Conservation (phyloP, 2,113 vertebrate species). For the Scomber japonicus region DNA sequence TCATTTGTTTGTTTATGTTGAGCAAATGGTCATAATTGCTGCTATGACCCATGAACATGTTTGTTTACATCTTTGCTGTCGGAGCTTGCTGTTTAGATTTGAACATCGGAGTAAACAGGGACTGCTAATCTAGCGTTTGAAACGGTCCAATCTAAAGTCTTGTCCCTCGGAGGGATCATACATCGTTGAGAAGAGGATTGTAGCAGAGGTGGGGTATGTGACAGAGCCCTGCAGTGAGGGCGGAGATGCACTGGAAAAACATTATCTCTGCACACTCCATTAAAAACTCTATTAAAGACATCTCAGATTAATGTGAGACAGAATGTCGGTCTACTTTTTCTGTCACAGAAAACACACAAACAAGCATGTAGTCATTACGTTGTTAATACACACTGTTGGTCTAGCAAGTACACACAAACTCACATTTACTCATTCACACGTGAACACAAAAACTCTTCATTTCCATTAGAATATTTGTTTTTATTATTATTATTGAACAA, state of each 20-base stretch:
- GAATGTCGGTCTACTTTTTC: background rate
- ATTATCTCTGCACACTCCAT: constrained; percentile 38
- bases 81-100: constrained; percentile 49
- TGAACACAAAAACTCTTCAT: too few relatives aligned
- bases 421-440: background rate
- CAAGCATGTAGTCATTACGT: background rate
- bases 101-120: constrained; percentile 58
- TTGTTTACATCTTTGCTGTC: constrained; percentile 54
- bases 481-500: too few relatives aligned
- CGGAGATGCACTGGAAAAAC: constrained; percentile 35
- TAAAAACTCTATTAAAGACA: constrained; percentile 29
- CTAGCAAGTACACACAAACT: background rate
- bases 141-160: constrained; percentile 19
- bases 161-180: background rate
- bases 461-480: background rate
- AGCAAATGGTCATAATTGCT: constrained; percentile 73
- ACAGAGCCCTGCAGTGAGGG: constrained; percentile 62
- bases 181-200: constrained; percentile 5
- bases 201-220: constrained; percentile 16
- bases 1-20: constrained; percentile 69
- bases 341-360: constrained; percentile 9
- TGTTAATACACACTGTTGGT: background rate
- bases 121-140: constrained; percentile 47
- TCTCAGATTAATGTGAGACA: background rate
- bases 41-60: constrained; percentile 45